Conservation (phyloP, 92 coral and sea anemone genomes). For the Plumapathes pennacea region DNA sequence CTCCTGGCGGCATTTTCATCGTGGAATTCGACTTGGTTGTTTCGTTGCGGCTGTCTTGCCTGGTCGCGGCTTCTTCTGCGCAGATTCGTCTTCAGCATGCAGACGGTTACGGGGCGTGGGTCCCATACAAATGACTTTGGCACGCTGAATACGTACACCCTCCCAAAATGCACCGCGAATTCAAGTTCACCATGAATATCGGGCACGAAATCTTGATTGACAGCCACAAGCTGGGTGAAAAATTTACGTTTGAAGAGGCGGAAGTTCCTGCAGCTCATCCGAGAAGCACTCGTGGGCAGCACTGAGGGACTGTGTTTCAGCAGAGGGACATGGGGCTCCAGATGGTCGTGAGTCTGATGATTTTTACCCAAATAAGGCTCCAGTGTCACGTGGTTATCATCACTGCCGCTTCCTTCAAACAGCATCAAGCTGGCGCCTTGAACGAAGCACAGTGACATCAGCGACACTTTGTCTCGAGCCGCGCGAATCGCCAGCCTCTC, state of each 20-base stretch:
- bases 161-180: slow-evolving; percentile 89
- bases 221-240: slow-evolving; percentile 66
- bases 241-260: slow-evolving; percentile 71
- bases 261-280: slow-evolving; percentile 25
- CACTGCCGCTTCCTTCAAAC: slow-evolving; percentile 75
- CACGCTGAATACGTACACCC: slow-evolving; percentile 81
- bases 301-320: neutral
- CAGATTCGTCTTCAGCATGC: slow-evolving; percentile 65
- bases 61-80: neutral
- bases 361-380: slow-evolving; percentile 83
- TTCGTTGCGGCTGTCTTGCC: neutral
- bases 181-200: slow-evolving; percentile 73
- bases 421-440: slow-evolving; percentile 81
- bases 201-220: slow-evolving; percentile 71
- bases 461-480: slow-evolving; percentile 52
- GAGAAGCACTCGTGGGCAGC: neutral
- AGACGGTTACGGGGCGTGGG: slow-evolving; percentile 75
- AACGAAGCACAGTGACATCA: slow-evolving; percentile 92
- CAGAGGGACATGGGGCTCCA: slow-evolving; percentile 48
- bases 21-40: neutral
- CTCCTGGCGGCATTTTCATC: slow-evolving; percentile 2
- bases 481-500: slow-evolving; percentile 53
- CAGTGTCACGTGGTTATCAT: slow-evolving; percentile 72
- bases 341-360: slow-evolving; percentile 90
- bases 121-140: slow-evolving; percentile 86